Evolutionary conservation across 2,888 invertebrate genomes (phyloP).

Genomic region (Trichogramma dendrolimi): DNA sequence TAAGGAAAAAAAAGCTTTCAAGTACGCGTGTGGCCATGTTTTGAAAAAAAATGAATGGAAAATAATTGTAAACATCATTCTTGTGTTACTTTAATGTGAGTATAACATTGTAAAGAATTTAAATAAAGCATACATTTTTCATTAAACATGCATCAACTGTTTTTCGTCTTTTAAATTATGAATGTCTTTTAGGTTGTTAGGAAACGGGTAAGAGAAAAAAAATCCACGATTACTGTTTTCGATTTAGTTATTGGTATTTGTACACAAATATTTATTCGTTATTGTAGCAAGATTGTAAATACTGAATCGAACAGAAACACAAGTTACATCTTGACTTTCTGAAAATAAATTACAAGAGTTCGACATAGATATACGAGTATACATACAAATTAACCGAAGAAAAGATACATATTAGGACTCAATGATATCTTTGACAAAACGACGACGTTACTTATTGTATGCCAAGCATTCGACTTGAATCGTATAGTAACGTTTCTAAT

Average conservation of each 20-base stretch:
- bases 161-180: background rate
- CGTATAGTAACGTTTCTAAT: no score
- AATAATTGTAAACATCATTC: conserved; percentile 64
- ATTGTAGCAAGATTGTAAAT: conserved; percentile 44
- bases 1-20: conserved; percentile 38
- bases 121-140: conserved; percentile 56
- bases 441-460: background rate
- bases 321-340: conserved; percentile 29
- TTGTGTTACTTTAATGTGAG: conserved; percentile 63
- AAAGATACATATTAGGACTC: conserved; percentile 4
- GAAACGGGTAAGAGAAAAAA: no score
- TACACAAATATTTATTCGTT: conserved; percentile 37
- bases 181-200: no score
- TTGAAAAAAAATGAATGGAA: conserved; percentile 63
- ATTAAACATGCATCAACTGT: conserved; percentile 35
- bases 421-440: no score
- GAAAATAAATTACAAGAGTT: background rate
- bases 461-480: conserved; percentile 7
- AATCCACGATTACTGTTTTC: no score
- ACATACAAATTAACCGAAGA: conserved; percentile 1
- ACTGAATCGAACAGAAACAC: conserved; percentile 45
- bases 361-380: background rate
- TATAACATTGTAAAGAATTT: conserved; percentile 61
- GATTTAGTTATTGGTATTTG: conserved; percentile 40
- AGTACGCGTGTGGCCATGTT: conserved; percentile 47